phyloP scores from a whole-genome alignment of 2,888 invertebrate species.

The Drosophila borealis region DNA sequence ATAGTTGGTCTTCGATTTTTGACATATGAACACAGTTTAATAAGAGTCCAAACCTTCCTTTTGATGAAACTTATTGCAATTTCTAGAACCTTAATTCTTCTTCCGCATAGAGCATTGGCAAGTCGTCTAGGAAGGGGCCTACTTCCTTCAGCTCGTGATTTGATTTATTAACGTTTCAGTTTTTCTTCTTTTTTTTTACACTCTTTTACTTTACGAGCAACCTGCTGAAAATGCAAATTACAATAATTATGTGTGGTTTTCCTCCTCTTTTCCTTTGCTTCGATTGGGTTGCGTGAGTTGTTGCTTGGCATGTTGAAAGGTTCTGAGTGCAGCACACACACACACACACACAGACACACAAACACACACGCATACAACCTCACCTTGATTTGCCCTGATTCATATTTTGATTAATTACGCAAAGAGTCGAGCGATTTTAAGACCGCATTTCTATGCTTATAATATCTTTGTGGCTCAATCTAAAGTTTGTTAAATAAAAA shows the following conservation, averaged over 20 bases:
- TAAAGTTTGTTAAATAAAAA: conserved; percentile 9
- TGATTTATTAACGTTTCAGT: conserved; percentile 71
- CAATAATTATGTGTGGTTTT: conserved; percentile 66
- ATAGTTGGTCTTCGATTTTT: too few species aligned
- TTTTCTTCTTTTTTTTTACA: conserved; percentile 31
- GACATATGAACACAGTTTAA: too few species aligned
- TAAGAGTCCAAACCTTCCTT: too few species aligned
- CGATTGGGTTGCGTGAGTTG: conserved; percentile 22
- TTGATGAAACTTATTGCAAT: too few species aligned
- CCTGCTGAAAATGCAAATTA: conserved; percentile 71
- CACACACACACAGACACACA: neutral
- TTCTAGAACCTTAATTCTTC: too few species aligned
- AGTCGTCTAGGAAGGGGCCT: neutral
- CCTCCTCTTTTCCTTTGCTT: conserved; percentile 8
- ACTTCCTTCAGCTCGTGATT: conserved; percentile 14
- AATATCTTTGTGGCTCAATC: conserved; percentile 47
- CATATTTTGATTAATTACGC: conserved; percentile 65
- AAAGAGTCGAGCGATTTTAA: conserved; percentile 29
- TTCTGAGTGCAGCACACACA: conserved; percentile 51
- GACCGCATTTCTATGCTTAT: conserved; percentile 17
- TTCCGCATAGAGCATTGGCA: conserved; percentile 9
- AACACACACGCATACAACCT: too few species aligned
- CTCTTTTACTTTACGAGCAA: conserved; percentile 36
- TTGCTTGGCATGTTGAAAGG: conserved; percentile 22
- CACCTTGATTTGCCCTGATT: conserved; percentile 39